A percentile compares a stretch with the other conserved stretches of the same genome.
These are phyloP conservation scores for Nemotelus nigrinus DNA, from an alignment of 2,888 invertebrate species.

Conservation along the genomic window DNA sequence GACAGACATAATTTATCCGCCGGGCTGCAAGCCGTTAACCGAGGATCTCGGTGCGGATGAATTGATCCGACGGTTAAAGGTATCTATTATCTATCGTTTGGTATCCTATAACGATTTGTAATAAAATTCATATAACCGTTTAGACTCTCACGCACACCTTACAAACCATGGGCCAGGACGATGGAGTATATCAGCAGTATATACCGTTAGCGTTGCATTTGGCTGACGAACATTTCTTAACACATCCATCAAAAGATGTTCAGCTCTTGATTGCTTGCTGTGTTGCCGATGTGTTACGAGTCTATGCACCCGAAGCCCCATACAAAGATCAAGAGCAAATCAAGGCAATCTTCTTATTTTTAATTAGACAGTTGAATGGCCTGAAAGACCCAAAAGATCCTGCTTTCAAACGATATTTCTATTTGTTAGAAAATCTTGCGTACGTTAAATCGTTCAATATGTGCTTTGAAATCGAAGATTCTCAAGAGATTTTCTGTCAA, in stretches of 20 bases:
- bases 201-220: slow-evolving; percentile 91
- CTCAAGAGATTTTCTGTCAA: slow-evolving; percentile 94
- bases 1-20: slow-evolving; percentile 92
- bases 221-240: slow-evolving; percentile 91
- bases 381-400: slow-evolving; percentile 96
- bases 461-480: slow-evolving; percentile 97
- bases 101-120: not conserved
- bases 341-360: slow-evolving; percentile 89
- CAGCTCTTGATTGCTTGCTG: slow-evolving; percentile 95
- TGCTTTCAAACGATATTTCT: slow-evolving; percentile 97
- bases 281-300: slow-evolving; percentile 94
- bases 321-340: slow-evolving; percentile 96
- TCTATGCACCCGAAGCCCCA: slow-evolving; percentile 97
- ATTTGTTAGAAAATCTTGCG: slow-evolving; percentile 94
- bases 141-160: slow-evolving; percentile 91
- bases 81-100: slow-evolving; percentile 59
- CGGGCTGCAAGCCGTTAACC: slow-evolving; percentile 92
- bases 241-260: slow-evolving; percentile 90
- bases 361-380: slow-evolving; percentile 92
- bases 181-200: slow-evolving; percentile 91
- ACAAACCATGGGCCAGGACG: slow-evolving; percentile 97
- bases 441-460: slow-evolving; percentile 99
- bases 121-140: not conserved
- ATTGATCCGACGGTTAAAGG: slow-evolving; percentile 92
- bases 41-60: slow-evolving; percentile 97